Conservation (phyloP, 1,140 invertebrate genomes). For the Monochamus saltuarius region DNA sequence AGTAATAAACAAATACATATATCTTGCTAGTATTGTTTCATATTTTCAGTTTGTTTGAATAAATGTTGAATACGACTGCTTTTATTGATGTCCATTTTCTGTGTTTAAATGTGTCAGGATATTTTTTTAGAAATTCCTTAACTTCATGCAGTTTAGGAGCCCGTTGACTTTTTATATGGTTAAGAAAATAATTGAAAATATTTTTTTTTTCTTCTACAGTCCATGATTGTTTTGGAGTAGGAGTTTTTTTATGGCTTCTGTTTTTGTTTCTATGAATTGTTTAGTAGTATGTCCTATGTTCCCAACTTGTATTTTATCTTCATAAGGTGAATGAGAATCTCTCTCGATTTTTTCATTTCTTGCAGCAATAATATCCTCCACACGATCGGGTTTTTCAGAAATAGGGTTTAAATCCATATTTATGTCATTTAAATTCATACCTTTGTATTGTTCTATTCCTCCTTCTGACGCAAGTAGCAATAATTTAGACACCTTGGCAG, state of each 20-base stretch:
- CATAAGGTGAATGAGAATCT: too few species aligned
- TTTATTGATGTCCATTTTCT: constrained; percentile 15
- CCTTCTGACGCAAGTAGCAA: constrained; percentile 15
- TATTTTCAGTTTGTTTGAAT: background rate
- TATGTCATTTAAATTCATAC: constrained; percentile 15
- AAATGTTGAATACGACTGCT: constrained; percentile 14
- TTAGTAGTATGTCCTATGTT: background rate
- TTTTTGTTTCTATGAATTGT: background rate
- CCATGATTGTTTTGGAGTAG: background rate
- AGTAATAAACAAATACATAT: too few species aligned
- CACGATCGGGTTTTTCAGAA: constrained; percentile 1
- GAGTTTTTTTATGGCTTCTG: constrained; percentile 1
- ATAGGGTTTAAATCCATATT: constrained; percentile 15
- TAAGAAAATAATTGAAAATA: constrained; percentile 12
- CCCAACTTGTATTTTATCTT: too few species aligned
- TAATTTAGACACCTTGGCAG: constrained; percentile 16
- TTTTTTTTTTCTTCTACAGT: background rate
- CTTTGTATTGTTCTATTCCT: constrained; percentile 16
- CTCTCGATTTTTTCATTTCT: too few species aligned
- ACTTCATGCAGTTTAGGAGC: constrained; percentile 16
- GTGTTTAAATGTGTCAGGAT: constrained; percentile 9
- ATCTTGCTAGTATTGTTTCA: too few species aligned
- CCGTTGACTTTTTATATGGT: constrained; percentile 5
- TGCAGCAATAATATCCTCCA: too few species aligned
- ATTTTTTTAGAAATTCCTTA: constrained; percentile 7